Conservation (phyloP, 2,797 vertebrate species). For the Tadarida brasiliensis region DNA sequence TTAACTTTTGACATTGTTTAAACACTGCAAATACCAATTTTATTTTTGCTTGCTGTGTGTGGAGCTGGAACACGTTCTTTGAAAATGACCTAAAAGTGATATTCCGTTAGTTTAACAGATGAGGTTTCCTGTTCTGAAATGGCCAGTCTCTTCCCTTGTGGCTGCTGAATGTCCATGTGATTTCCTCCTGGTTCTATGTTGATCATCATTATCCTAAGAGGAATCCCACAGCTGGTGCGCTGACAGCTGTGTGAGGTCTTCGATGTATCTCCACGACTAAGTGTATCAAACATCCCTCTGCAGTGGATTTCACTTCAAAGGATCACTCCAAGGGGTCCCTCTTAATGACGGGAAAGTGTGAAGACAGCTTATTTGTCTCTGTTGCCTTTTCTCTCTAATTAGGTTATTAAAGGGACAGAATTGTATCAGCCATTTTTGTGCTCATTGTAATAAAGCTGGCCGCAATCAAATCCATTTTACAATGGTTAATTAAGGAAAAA, state of each 20-base stretch:
- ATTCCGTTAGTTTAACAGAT: background rate
- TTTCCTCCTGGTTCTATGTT: background rate
- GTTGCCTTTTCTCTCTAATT: conserved; percentile 7
- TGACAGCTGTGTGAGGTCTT: background rate
- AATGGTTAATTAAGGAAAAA: conserved; percentile 53
- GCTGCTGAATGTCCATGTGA: background rate
- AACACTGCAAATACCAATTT: background rate
- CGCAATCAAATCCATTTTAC: conserved; percentile 58
- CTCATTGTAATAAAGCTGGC: conserved; percentile 30
- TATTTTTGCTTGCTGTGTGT: background rate
- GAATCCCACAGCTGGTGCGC: fast-evolving
- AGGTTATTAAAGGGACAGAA: conserved; percentile 41
- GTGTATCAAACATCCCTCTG: background rate
- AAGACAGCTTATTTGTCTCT: background rate
- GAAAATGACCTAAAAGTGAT: background rate
- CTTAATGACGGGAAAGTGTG: background rate
- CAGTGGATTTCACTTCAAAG: background rate
- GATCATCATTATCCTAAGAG: background rate
- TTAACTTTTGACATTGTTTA: background rate
- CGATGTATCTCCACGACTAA: background rate
- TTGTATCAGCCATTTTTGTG: background rate
- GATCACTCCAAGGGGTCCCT: background rate
- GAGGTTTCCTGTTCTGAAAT: background rate
- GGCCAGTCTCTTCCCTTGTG: fast-evolving
- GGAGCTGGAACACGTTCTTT: background rate